These are phyloP conservation scores for Wasmannia auropunctata DNA, from an alignment of 1,140 invertebrate genomes.

Conservation along the genomic window DNA sequence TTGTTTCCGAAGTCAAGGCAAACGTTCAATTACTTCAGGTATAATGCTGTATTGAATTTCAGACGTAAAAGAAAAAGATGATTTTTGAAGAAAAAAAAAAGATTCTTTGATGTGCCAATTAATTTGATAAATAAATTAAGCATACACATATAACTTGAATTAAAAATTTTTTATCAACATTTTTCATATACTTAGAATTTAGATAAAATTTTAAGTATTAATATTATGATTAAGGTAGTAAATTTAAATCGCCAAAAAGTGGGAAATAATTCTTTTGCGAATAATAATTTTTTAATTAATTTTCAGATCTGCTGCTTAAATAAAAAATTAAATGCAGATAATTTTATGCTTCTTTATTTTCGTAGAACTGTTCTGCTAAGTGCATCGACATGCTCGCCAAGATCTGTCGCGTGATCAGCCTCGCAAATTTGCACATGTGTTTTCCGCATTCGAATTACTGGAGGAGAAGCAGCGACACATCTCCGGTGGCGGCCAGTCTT, in stretches of 20 bases:
- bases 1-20: slow-evolving; percentile 90
- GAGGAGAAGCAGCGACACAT: slow-evolving; percentile 83
- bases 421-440: slow-evolving; percentile 91
- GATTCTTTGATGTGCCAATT: neutral
- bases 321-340: neutral
- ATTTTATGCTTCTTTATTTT: neutral
- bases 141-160: neutral
- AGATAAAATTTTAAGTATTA: neutral
- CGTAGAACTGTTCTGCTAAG: slow-evolving; percentile 83
- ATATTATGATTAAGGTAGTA: neutral
- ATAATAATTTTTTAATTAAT: neutral
- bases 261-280: neutral
- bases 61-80: neutral
- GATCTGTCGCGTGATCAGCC: slow-evolving; percentile 89
- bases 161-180: neutral
- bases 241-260: neutral
- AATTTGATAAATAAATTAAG: slow-evolving; percentile 4
- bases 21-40: slow-evolving; percentile 91
- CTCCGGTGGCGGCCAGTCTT: slow-evolving; percentile 82
- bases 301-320: neutral
- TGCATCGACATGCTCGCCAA: slow-evolving; percentile 89
- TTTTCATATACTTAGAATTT: too few relatives aligned
- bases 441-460: slow-evolving; percentile 90
- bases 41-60: slow-evolving; percentile 4
- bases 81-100: neutral